A percentile compares a stretch with the other conserved stretches of the same genome.
These are phyloP conservation scores for Lordiphosa stackelbergi DNA, from an alignment of 1,140 invertebrate species.

Conservation along the genomic window DNA sequence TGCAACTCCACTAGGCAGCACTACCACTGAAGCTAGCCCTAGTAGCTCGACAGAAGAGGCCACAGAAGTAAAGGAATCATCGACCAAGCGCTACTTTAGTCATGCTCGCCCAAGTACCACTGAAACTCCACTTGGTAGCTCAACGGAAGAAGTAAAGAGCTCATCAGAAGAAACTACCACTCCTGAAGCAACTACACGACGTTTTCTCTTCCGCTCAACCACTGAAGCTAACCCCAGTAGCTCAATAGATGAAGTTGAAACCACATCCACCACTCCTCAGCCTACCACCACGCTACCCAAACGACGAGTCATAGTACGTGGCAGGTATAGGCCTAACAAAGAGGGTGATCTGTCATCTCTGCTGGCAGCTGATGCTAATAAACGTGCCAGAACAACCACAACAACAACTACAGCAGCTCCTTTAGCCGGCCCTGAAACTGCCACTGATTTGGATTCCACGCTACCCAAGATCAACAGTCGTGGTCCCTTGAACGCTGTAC, in stretches of 20 bases:
- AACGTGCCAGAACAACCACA: conserved; percentile 13
- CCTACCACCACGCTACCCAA: conserved; percentile 21
- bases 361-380: conserved; percentile 51
- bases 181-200: neutral
- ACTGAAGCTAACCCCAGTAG: neutral
- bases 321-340: conserved; percentile 48
- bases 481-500: conserved; percentile 9
- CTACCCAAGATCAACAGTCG: conserved; percentile 5
- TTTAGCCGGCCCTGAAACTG: neutral
- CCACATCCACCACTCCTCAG: neutral
- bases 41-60: neutral
- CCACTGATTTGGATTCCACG: neutral
- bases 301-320: conserved; percentile 42
- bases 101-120: conserved; percentile 4
- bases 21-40: neutral
- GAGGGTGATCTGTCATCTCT: conserved; percentile 60
- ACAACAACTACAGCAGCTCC: neutral
- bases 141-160: neutral
- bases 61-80: neutral
- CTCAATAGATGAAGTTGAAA: neutral
- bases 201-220: conserved; percentile 6
- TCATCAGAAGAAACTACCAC: conserved; percentile 15
- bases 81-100: neutral
- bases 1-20: too few relatives aligned
- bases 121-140: neutral